Base-by-base conservation (phyloP, 1,140 invertebrate species). In the Propsilocerus akamusi region DNA sequence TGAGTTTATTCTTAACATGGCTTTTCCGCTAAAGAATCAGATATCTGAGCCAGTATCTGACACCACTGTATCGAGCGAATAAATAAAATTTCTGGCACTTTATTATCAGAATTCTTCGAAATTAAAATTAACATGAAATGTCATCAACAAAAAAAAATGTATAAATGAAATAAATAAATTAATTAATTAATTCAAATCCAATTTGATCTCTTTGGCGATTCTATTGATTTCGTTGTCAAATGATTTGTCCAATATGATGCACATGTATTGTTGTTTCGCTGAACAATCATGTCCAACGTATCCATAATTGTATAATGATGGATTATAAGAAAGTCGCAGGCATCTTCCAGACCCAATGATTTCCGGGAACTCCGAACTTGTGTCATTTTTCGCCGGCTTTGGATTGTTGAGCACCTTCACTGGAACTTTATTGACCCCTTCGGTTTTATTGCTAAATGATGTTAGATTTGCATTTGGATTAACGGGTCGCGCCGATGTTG, bases 231-330 rank as follows among this genome's bases (percentile, higher is more conserved):
- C 79, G 56, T 84, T 81, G 51, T 73, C 74, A 2, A 81, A 71
- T 37, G 74, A 72, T 51, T 78, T 77, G 53, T 84, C 78, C 30
- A 73, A 70, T 49, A 74, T 64, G 69, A 85, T 78, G 55, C 83
- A 87, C 48, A 84, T 76, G 57, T 76, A 84, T 51, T 71, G 66
- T 48, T 77, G 77, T 26, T 72, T 64, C 2, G 69, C 66, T 0
- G 75, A 72, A 59, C 83, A 87, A 61, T 87, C 83, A 49, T 75
- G 73, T 1, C 83, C 83, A 55, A 73, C 72, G 57, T 83, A 84
- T n/a, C 65, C 64, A 55, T 84, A 84, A 34, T 72, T 70, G 49
- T 72, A 68, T 2, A 72, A 66, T 0, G 71, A 64, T 3, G 71
- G 63, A 59, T 81, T 78, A 56, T 76, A 79, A 22, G 71, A 70